Conservation (phyloP, 2,888 invertebrate genomes). For the Pyrochroa serraticornis region DNA sequence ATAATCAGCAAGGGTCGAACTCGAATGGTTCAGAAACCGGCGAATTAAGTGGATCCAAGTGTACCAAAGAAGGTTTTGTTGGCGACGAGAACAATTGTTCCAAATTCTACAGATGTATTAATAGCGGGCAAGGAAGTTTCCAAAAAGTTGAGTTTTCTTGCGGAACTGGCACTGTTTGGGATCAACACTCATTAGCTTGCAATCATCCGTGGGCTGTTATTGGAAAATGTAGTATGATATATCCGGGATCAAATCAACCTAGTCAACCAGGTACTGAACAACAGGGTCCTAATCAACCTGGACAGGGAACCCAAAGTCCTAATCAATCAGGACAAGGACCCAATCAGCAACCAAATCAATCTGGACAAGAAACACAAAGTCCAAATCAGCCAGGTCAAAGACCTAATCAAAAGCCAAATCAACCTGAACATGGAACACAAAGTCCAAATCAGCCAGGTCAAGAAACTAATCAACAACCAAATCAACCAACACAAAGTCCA, state of each 20-base stretch:
- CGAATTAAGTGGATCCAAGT: slow-evolving; percentile 46
- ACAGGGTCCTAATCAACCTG: slow-evolving; percentile 14
- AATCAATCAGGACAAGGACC: slow-evolving; percentile 24
- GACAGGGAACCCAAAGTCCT: slow-evolving; percentile 23
- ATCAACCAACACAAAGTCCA: slow-evolving; percentile 16
- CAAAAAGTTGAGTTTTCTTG: slow-evolving; percentile 74
- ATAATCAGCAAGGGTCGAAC: slow-evolving; percentile 26
- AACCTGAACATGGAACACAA: slow-evolving; percentile 30
- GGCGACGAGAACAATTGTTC: slow-evolving; percentile 71
- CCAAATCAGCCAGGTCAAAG: slow-evolving; percentile 27
- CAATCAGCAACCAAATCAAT: slow-evolving; percentile 27
- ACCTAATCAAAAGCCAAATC: slow-evolving; percentile 20
- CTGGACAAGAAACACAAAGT: slow-evolving; percentile 20
- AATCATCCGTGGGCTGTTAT: slow-evolving; percentile 70
- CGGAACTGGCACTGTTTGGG: slow-evolving; percentile 80
- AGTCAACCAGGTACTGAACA: slow-evolving; percentile 27
- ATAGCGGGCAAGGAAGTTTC: slow-evolving; percentile 64
- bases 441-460: slow-evolving; percentile 27
- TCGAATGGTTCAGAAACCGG: slow-evolving; percentile 35
- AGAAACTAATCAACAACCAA: slow-evolving; percentile 11
- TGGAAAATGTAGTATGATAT: slow-evolving; percentile 34
- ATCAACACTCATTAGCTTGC: slow-evolving; percentile 69
- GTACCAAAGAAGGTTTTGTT: slow-evolving; percentile 72
- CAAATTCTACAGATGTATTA: slow-evolving; percentile 78
- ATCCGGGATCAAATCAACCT: slow-evolving; percentile 17